Conservation (phyloP, 2,113 vertebrate species). For the Bubo blakistoni region DNA sequence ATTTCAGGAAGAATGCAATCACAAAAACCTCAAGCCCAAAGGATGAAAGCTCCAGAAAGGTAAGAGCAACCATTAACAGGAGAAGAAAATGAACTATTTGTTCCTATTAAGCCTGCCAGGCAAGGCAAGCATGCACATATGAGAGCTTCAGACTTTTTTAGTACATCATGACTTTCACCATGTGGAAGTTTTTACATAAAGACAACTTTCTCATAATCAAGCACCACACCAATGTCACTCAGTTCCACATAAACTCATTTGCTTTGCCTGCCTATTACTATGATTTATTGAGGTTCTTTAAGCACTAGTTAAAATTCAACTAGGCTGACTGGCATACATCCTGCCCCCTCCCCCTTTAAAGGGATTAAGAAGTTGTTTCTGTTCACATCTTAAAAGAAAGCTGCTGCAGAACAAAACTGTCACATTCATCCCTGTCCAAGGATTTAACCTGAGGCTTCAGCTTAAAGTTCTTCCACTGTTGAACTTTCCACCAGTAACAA, state of each 20-base stretch:
- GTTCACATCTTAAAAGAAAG: not conserved
- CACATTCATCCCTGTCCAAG: not conserved
- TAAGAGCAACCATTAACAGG: not conserved
- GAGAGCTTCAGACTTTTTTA: not conserved
- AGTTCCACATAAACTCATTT: not conserved
- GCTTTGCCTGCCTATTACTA: not conserved
- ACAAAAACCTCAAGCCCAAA: not conserved
- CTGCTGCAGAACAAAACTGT: not conserved
- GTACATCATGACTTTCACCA: not conserved
- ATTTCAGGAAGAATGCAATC: not conserved
- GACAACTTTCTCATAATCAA: not conserved
- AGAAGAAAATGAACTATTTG: not conserved
- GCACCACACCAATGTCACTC: not conserved
- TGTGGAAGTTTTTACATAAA: not conserved
- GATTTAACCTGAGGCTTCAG: not conserved
- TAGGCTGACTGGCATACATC: not conserved
- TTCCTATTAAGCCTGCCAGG: not conserved
- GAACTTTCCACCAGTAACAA: not conserved
- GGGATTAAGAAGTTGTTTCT: not conserved
- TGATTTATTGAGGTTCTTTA: not conserved
- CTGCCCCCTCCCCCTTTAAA: not conserved
- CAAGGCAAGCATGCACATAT: not conserved
- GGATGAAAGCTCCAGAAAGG: not conserved
- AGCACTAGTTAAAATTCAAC: constrained; percentile 11
- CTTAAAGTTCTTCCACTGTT: not conserved